Evolutionary conservation across 2,113 vertebrate genomes (phyloP).

Genomic region (Anhinga anhinga): DNA sequence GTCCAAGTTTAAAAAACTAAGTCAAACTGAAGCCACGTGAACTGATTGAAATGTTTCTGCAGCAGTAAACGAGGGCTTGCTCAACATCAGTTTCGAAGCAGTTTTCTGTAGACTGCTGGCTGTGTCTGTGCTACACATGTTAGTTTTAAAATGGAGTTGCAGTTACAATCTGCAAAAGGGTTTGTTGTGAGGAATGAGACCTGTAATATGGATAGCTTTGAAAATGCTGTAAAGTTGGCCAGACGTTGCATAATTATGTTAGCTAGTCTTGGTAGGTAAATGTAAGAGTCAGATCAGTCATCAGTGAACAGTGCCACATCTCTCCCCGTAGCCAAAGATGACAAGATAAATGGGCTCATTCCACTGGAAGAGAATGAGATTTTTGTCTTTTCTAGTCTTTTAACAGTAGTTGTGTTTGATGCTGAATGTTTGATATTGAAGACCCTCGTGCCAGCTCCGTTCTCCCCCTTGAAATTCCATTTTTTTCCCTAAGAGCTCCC

Average conservation of each 20-base stretch:
- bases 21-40: background rate
- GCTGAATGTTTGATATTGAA: background rate
- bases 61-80: background rate
- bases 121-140: background rate
- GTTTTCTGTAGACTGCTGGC: background rate
- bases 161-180: background rate
- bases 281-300: background rate
- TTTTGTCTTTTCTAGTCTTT: background rate
- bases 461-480: background rate
- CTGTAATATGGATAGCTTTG: background rate
- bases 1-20: background rate
- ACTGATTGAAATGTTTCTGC: background rate
- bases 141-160: background rate
- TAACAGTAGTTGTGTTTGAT: background rate
- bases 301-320: background rate
- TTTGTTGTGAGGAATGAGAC: background rate
- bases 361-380: background rate
- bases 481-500: background rate
- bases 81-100: background rate
- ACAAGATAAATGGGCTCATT: background rate
- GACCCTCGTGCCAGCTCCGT: background rate
- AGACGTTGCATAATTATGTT: fast-evolving
- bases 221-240: background rate
- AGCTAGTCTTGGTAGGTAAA: background rate
- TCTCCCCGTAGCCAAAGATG: background rate